Evolutionary conservation across 2,888 invertebrate genomes (phyloP), one percentile per base, ranked within the genome.

Genomic region (Empis stercorea): DNA sequence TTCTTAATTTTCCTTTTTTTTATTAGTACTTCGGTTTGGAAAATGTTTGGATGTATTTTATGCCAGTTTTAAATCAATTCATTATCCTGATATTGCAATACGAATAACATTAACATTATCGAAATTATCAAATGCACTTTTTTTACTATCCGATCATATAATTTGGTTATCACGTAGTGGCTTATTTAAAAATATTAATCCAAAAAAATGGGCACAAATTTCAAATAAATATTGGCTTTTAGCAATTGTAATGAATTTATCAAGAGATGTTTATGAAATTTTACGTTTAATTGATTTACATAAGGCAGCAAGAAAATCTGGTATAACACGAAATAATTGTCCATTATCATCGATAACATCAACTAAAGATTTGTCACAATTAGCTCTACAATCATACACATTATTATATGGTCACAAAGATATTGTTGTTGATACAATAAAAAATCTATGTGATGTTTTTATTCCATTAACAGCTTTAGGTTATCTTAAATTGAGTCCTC

Each of bases 211-310:
- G 89, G 78, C 76, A 45, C 72, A 71, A 41, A 71, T 77, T 10
- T 79, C 84, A 3, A 84, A 86, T 58, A 83, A 79, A 62, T 92
- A 89, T 62, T 94, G 92, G 92, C 66, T 93, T 2, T 73, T 87
- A 51, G 84, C 87, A 2, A 80, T 92, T 14, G 72, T 84, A 11
- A 79, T 91, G 67, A 88, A 87, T 61, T 68, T 93, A 48, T 71
- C 78, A 1, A 75, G 92, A 57, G 92, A 94, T 66, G 62, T 86
- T n/a, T 88, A 91, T 67, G 92, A 93, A 72, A 82, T 91, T 48
- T 56, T 75, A 41, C 73, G 76, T 52, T 70, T 84, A 27, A 58
- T 84, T 42, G 76, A 81, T 57, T 60, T 76, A 9, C 74, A 71
- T 51, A 72, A 71, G 5, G 68, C 75, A 1, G 61, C 68, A 30